Evolutionary conservation across 2,113 vertebrate genomes (phyloP).

Genomic region (Nansenia antarctica): DNA sequence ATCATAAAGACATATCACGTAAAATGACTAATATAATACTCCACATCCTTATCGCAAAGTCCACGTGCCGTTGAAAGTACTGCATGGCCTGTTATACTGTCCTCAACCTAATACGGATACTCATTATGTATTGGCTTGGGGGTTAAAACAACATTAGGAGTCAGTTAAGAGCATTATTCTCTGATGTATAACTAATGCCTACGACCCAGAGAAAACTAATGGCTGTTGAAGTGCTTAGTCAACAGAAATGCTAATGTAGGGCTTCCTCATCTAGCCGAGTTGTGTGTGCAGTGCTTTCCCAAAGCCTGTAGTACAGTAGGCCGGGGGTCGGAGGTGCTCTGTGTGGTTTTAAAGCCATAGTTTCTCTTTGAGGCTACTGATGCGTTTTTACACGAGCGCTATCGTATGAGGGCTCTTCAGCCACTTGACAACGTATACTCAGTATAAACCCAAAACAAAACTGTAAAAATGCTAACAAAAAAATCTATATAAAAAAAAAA

Average conservation of each 20-base stretch:
- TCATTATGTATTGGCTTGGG: constrained; percentile 13
- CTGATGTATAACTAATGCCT: constrained; percentile 45
- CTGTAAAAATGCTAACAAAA: neutral
- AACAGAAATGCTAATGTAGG: constrained; percentile 56
- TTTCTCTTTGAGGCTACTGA: constrained; percentile 95
- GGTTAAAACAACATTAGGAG: constrained; percentile 39
- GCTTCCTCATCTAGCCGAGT: constrained; percentile 48
- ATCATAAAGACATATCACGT: too few species aligned
- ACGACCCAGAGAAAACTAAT: constrained; percentile 63
- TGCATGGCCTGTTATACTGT: constrained; percentile 29
- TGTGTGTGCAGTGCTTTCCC: constrained; percentile 64
- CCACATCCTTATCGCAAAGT: constrained; percentile 29
- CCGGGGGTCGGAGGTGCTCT: constrained; percentile 95
- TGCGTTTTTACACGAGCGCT: constrained; percentile 78
- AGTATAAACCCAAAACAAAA: constrained; percentile 84
- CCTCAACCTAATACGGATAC: constrained; percentile 30
- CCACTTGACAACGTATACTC: constrained; percentile 97
- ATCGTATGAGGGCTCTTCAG: constrained; percentile 87
- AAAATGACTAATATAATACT: constrained; percentile 40
- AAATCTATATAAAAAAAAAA: constrained; percentile 47
- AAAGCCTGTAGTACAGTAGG: constrained; percentile 77
- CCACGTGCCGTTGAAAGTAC: constrained; percentile 32
- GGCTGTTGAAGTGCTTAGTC: constrained; percentile 63
- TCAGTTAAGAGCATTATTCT: constrained; percentile 57
- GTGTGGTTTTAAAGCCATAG: constrained; percentile 97